These are phyloP conservation scores for Parelbella ahira DNA, from an alignment of 2,888 invertebrate genomes.

Conservation along the genomic window DNA sequence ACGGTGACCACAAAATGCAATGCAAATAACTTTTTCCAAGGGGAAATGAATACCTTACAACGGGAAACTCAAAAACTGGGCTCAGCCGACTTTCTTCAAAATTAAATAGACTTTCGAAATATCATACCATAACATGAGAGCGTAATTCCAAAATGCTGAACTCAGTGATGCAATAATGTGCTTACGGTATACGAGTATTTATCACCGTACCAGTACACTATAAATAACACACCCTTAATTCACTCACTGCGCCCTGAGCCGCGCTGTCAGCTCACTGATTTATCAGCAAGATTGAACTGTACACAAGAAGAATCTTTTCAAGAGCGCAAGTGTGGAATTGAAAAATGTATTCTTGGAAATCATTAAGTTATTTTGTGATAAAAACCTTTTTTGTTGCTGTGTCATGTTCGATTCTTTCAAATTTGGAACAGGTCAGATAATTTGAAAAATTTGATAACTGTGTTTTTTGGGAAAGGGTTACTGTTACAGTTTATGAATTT, in stretches of 20 bases:
- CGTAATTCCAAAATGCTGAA: too few relatives aligned
- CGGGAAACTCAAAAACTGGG: too few relatives aligned
- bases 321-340: conserved; percentile 36
- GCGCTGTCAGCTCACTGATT: conserved; percentile 30
- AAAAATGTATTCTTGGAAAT: conserved; percentile 42
- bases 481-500: too few relatives aligned
- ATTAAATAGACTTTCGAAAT: too few relatives aligned
- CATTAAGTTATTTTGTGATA: conserved; percentile 16
- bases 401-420: conserved; percentile 8
- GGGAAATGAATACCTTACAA: too few relatives aligned
- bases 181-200: conserved; percentile 64
- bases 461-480: too few relatives aligned
- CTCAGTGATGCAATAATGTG: conserved; percentile 54
- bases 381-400: conserved; percentile 11
- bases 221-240: conserved; percentile 42
- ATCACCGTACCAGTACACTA: conserved; percentile 43
- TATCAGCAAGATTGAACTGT: conserved; percentile 34
- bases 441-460: too few relatives aligned
- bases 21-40: too few relatives aligned
- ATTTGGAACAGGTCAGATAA: too few relatives aligned
- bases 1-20: too few relatives aligned
- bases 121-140: too few relatives aligned
- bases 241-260: conserved; percentile 15
- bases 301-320: conserved; percentile 27
- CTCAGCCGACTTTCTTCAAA: too few relatives aligned